phyloP scores from a whole-genome alignment of 2,797 vertebrate species.

The Pipistrellus kuhlii region DNA sequence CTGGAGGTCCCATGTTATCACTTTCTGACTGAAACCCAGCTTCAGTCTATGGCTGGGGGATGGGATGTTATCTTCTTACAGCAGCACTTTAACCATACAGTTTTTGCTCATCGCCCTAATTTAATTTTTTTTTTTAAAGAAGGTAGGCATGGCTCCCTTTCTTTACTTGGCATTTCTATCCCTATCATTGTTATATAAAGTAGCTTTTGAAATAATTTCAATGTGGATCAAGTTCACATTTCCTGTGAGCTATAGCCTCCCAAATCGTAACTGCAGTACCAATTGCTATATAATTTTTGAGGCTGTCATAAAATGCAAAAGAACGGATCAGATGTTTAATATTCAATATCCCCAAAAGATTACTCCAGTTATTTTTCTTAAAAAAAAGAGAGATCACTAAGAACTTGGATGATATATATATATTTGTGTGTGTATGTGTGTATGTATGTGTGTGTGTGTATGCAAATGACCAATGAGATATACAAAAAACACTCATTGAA shows the following conservation, averaged over 20 bases:
- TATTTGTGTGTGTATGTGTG: no score
- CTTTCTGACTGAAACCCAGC: not conserved
- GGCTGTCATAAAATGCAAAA: slow-evolving; percentile 56
- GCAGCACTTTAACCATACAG: not conserved
- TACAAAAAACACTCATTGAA: not conserved
- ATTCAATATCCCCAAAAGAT: slow-evolving; percentile 1
- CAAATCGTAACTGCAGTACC: slow-evolving; percentile 61
- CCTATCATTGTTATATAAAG: slow-evolving; percentile 64
- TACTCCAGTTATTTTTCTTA: slow-evolving; percentile 50
- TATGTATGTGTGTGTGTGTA: no score
- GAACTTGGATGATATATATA: not conserved
- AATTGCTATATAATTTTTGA: slow-evolving; percentile 57
- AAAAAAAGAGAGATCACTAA: not conserved
- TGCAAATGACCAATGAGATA: slow-evolving; percentile 35
- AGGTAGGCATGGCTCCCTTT: not conserved
- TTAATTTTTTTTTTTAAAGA: not conserved
- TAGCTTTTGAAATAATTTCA: slow-evolving; percentile 77
- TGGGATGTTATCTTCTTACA: not conserved
- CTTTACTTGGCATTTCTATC: slow-evolving; percentile 51
- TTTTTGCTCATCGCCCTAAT: not conserved
- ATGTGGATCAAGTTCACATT: slow-evolving; percentile 74
- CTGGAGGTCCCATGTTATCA: not conserved
- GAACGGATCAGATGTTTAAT: slow-evolving; percentile 52
- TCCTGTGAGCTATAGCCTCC: slow-evolving; percentile 74
- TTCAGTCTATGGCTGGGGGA: not conserved